Evolutionary conservation across 2,888 invertebrate genomes (phyloP), one percentile per base, ranked within the genome.

Genomic region (Sphinx pinastri): DNA sequence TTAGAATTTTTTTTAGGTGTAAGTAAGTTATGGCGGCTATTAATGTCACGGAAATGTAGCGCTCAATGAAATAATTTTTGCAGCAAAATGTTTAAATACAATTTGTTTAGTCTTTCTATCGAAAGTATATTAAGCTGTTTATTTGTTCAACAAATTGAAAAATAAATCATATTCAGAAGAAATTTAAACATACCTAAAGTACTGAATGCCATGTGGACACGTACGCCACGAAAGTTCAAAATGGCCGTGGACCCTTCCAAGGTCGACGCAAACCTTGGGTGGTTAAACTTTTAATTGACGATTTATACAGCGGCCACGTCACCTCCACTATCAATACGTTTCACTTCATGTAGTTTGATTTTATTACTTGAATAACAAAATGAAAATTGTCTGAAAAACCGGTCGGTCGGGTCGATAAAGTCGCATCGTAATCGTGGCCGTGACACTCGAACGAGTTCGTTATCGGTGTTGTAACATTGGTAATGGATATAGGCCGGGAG

Each of bases 341-440:
- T 68, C 51, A 68, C 52, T 38, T 59, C 31, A 14, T 59, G 68
- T 52, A 59, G 60, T 63, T 63, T 69, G 69, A 69, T 69, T 69
- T 69, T 69, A 69, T 60, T 69, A 54, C 63, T 16, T 8, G 69
- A 69, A 69, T 63, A 60, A 60, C 68, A 69, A 69, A 69, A 63
- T 52, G 69, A 63, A 47, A 63, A 60, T 69, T 38, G 58, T 13
- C 45, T 47, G 60, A 10, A 69, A 69, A 69, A 69, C 69, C 45
- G 19, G 69, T 69, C 38, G n/a, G 45, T 38, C 54, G 47, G 38
- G 63, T 54, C 63, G 25, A 69, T 69, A 69, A 69, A 55, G 19
- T 54, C 19, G 45, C 45, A 19, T 13, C 47, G 16, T 47, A 19
- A 54, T 54, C 69, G 63, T 47, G 69, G 52, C 69, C 60, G 63